These are phyloP conservation scores for Zenarchopterus dispar DNA, from an alignment of 2,797 vertebrate species.

Conservation along the genomic window DNA sequence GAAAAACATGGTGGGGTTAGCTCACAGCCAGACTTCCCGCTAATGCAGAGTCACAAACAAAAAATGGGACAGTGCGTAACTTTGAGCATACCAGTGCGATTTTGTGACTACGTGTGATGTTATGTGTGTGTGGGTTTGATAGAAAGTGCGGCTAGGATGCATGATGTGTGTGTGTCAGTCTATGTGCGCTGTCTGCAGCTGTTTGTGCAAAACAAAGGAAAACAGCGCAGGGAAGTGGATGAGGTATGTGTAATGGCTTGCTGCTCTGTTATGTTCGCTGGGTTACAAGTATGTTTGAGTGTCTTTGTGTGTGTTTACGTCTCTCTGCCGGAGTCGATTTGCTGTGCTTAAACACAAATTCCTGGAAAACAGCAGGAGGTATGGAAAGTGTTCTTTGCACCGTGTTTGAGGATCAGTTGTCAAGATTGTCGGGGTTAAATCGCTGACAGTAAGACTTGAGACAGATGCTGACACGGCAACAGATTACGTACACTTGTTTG, in stretches of 20 bases:
- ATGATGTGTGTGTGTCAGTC: slow-evolving; percentile 25
- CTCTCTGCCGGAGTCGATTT: slow-evolving; percentile 42
- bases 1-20: slow-evolving; percentile 74
- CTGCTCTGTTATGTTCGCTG: slow-evolving; percentile 68
- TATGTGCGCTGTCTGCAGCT: slow-evolving; percentile 47
- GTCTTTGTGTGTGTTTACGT: slow-evolving; percentile 28
- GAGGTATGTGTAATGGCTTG: slow-evolving; percentile 64
- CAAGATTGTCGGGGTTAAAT: slow-evolving; percentile 57
- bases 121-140: slow-evolving; percentile 40
- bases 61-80: slow-evolving; percentile 53
- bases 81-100: slow-evolving; percentile 44
- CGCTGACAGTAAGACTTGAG: slow-evolving; percentile 47
- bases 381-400: slow-evolving; percentile 56
- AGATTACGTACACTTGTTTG: slow-evolving; percentile 47
- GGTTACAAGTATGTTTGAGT: slow-evolving; percentile 29
- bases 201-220: slow-evolving; percentile 59
- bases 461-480: slow-evolving; percentile 52
- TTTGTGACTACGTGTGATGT: slow-evolving; percentile 55
- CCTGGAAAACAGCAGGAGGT: slow-evolving; percentile 66
- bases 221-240: slow-evolving; percentile 63
- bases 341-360: slow-evolving; percentile 66
- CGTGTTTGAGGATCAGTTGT: slow-evolving; percentile 58
- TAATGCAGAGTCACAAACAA: slow-evolving; percentile 75
- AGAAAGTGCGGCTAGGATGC: slow-evolving; percentile 40
- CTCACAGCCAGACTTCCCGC: slow-evolving; percentile 74